These are phyloP conservation scores for Merops nubicus DNA, from an alignment of 2,113 vertebrate species.

Conservation along the genomic window DNA sequence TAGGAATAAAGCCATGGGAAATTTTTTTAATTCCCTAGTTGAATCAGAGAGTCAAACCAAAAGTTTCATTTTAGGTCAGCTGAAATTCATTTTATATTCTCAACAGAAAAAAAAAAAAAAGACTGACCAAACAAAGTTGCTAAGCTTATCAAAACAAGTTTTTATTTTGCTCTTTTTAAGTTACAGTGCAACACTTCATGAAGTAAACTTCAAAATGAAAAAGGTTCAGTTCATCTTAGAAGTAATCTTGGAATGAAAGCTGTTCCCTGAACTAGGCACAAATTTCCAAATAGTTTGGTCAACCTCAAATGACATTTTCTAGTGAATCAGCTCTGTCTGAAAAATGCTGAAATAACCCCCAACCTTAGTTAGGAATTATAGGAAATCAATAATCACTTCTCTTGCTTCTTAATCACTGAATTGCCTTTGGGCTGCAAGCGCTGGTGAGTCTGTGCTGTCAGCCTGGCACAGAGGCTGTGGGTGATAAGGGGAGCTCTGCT, in stretches of 20 bases:
- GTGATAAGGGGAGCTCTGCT: not conserved
- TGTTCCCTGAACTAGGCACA: not conserved
- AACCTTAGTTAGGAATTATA: not conserved
- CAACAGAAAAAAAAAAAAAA: not conserved
- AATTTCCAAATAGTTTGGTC: constrained; percentile 17
- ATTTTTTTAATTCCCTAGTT: not conserved
- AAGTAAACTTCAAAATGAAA: not conserved
- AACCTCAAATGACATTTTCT: not conserved
- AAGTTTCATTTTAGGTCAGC: not conserved
- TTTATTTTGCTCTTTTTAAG: not conserved
- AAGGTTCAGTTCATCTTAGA: not conserved
- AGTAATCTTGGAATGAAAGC: not conserved
- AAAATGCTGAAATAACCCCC: not conserved
- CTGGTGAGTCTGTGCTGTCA: not conserved
- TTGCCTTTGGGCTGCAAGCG: not conserved
- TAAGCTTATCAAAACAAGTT: not conserved
- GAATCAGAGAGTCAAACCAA: not conserved
- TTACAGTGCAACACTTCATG: not conserved
- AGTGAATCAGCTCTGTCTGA: constrained; percentile 7
- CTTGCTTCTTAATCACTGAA: not conserved
- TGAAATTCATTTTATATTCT: not conserved
- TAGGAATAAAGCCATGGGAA: constrained; percentile 2
- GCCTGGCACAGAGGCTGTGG: not conserved
- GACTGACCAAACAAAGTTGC: not conserved
- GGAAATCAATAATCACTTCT: not conserved